Evolutionary conservation across 2,797 vertebrate species (phyloP).

Genomic region (Naso thynnoides): DNA sequence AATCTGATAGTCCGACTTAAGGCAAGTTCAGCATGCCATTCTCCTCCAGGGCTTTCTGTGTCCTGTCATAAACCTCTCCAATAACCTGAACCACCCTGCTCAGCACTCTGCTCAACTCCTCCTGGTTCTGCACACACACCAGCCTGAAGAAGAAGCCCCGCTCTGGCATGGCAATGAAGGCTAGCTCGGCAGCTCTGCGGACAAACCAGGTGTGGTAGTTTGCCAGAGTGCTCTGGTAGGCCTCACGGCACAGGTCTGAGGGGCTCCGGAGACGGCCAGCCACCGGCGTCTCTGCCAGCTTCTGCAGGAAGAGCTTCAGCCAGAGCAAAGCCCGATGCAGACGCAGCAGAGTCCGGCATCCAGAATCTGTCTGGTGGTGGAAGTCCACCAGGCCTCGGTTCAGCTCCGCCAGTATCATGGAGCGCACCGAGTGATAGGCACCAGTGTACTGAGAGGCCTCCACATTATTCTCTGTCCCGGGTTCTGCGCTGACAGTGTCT

Average conservation of each 20-base stretch:
- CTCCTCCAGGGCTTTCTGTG: slow-evolving; percentile 82
- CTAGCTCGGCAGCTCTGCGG: slow-evolving; percentile 85
- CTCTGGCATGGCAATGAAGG: slow-evolving; percentile 89
- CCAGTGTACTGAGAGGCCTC: background rate
- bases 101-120: slow-evolving; percentile 74
- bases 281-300: slow-evolving; percentile 75
- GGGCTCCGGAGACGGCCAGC: slow-evolving; percentile 74
- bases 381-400: slow-evolving; percentile 82
- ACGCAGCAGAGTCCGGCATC: slow-evolving; percentile 87
- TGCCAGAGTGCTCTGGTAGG: slow-evolving; percentile 86
- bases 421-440: slow-evolving; percentile 84
- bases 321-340: slow-evolving; percentile 90
- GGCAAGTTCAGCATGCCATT: slow-evolving; percentile 87
- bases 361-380: slow-evolving; percentile 76
- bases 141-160: slow-evolving; percentile 84
- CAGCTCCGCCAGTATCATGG: slow-evolving; percentile 87
- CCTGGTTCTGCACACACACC: slow-evolving; percentile 82
- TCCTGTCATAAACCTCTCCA: slow-evolving; percentile 85
- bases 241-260: slow-evolving; percentile 86
- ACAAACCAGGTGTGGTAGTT: slow-evolving; percentile 89
- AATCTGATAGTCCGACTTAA: slow-evolving; percentile 55
- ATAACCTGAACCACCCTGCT: slow-evolving; percentile 78
- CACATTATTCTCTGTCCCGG: slow-evolving; percentile 5
- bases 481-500: slow-evolving; percentile 22
- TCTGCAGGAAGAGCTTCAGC: slow-evolving; percentile 89